Conservation (phyloP, 2,113 vertebrate species). For the Ictidomys tridecemlineatus region DNA sequence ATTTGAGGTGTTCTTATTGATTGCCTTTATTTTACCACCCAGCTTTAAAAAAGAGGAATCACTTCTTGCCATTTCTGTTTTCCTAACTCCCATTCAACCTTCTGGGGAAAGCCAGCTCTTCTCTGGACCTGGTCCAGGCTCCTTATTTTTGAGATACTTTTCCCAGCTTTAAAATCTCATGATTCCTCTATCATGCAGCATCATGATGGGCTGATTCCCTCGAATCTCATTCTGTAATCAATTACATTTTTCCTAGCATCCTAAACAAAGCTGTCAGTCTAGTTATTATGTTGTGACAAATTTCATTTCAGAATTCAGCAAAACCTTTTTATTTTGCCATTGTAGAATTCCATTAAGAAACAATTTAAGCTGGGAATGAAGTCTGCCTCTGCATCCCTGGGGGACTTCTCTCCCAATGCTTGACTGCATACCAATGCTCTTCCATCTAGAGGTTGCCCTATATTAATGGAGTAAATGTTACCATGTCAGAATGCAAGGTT, state of each 20-base stretch:
- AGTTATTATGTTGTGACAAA: slow-evolving; percentile 54
- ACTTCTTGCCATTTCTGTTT: not conserved
- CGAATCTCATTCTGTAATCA: slow-evolving; percentile 31
- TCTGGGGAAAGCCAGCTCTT: not conserved
- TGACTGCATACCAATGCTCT: not conserved
- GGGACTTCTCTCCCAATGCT: not conserved
- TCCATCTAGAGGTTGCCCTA: not conserved
- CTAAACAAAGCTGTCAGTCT: slow-evolving; percentile 1
- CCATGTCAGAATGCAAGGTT: not conserved
- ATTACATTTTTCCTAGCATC: slow-evolving; percentile 2
- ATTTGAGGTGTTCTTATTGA: not conserved
- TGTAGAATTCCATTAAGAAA: slow-evolving; percentile 65
- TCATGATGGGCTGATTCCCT: not conserved
- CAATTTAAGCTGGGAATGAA: slow-evolving; percentile 64
- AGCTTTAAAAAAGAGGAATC: not conserved
- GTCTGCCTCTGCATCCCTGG: not conserved
- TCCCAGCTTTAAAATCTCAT: not conserved
- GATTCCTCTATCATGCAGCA: not conserved
- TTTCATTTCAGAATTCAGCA: slow-evolving; percentile 53
- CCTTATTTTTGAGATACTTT: not conserved
- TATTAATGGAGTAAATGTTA: not conserved
- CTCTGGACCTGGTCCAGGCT: not conserved
- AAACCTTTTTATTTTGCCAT: not conserved
- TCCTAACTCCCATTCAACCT: not conserved
- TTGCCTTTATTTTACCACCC: not conserved